These are phyloP conservation scores for Autographa pulchrina DNA, from an alignment of 2,888 invertebrate species.

Conservation along the genomic window DNA sequence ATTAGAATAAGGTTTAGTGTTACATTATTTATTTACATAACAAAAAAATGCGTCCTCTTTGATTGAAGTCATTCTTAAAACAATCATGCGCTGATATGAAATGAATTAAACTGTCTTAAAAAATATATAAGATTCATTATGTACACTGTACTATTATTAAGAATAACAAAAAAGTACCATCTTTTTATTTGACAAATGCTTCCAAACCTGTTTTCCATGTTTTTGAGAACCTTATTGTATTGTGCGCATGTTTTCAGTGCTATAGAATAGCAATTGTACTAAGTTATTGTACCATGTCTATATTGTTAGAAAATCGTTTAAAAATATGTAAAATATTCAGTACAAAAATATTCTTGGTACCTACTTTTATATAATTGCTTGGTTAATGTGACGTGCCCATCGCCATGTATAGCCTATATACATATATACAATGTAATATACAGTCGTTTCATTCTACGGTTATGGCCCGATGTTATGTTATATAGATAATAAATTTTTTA, in stretches of 20 bases:
- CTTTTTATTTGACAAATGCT: constrained; percentile 15
- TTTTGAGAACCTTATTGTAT: constrained; percentile 28
- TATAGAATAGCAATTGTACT: constrained; percentile 12
- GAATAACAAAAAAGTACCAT: background rate
- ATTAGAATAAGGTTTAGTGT: constrained; percentile 51
- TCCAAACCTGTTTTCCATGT: constrained; percentile 33
- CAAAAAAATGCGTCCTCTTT: constrained; percentile 12
- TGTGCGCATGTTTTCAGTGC: constrained; percentile 15
- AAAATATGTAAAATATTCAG: background rate
- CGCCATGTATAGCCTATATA: constrained; percentile 73
- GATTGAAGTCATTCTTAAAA: background rate
- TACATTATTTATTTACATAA: constrained; percentile 46
- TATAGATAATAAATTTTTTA: constrained; percentile 88
- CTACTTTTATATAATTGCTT: constrained; percentile 26
- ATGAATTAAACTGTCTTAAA: background rate
- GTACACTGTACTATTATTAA: background rate
- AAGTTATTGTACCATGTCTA: background rate
- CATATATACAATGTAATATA: constrained; percentile 79
- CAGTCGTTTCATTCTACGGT: constrained; percentile 81
- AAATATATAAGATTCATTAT: background rate
- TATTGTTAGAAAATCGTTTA: background rate
- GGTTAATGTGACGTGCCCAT: constrained; percentile 63
- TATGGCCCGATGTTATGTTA: constrained; percentile 88
- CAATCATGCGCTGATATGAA: constrained; percentile 7
- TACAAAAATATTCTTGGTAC: background rate